Evolutionary conservation across 2,888 invertebrate genomes (phyloP).

Genomic region (Idaea aversata): DNA sequence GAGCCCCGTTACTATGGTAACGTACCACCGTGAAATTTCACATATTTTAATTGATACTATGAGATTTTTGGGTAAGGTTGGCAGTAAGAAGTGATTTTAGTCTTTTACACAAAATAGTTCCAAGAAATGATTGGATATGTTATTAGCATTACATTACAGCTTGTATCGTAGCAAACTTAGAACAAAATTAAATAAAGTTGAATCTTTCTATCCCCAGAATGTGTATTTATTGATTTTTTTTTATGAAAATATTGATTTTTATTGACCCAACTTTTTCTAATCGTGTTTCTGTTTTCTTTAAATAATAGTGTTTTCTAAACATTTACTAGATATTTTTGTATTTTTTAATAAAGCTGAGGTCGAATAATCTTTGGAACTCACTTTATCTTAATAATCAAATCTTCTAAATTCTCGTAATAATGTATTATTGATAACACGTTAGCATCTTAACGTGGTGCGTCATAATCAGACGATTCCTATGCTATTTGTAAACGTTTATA

Average conservation of each 20-base stretch:
- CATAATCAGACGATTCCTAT: not conserved
- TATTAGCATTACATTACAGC: no score
- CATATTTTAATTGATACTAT: not conserved
- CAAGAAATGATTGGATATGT: no score
- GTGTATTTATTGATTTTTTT: no score
- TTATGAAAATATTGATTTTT: no score
- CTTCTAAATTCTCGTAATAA: not conserved
- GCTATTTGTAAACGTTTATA: not conserved
- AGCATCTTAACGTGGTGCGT: not conserved
- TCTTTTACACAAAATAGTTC: no score
- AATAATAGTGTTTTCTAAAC: no score
- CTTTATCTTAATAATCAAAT: not conserved
- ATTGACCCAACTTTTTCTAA: no score
- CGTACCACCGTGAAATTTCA: not conserved
- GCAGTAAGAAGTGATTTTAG: no score
- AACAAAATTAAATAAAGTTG: no score
- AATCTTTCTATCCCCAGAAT: no score
- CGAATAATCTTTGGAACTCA: conserved; percentile 6
- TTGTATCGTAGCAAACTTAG: no score
- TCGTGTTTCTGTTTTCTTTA: no score
- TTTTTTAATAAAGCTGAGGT: not conserved
- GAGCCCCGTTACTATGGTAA: not conserved
- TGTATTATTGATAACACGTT: not conserved
- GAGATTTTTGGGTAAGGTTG: not conserved
- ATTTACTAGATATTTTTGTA: not conserved